phyloP scores from a whole-genome alignment of 35 echinoderm and acorn worm species.

The Strongylocentrotus purpuratus region DNA sequence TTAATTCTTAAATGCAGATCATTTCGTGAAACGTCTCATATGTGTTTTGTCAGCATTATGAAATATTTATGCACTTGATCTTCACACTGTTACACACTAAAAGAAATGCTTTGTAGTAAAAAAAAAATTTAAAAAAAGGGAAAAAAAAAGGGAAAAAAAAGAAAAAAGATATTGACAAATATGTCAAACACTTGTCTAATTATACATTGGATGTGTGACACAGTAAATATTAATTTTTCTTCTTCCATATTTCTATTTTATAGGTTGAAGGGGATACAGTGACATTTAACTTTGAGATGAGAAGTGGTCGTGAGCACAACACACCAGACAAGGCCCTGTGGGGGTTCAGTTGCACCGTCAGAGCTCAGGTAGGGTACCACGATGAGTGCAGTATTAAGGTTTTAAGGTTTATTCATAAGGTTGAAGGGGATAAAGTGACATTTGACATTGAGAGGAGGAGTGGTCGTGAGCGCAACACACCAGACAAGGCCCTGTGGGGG shows the following conservation, averaged over 20 bases:
- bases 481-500: conserved; percentile 87
- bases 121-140: too few relatives aligned
- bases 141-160: too few relatives aligned
- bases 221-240: background rate
- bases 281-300: conserved; percentile 90
- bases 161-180: too few relatives aligned
- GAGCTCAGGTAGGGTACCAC: conserved; percentile 61
- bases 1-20: too few relatives aligned
- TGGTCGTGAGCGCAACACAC: conserved; percentile 83
- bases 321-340: conserved; percentile 87
- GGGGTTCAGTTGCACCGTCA: conserved; percentile 83
- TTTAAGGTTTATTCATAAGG: too few relatives aligned
- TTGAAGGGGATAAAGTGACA: conserved; percentile 79
- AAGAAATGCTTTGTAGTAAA: too few relatives aligned
- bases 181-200: too few relatives aligned
- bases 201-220: too few relatives aligned
- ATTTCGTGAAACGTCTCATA: too few relatives aligned
- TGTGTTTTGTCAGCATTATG: too few relatives aligned
- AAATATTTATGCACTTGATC: too few relatives aligned
- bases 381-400: background rate
- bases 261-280: conserved; percentile 85
- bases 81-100: too few relatives aligned
- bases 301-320: conserved; percentile 84
- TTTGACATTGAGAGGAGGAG: conserved; percentile 90
- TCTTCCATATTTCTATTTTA: background rate